These are phyloP conservation scores for Thera obeliscata DNA, from an alignment of 2,888 invertebrate species.

Conservation along the genomic window DNA sequence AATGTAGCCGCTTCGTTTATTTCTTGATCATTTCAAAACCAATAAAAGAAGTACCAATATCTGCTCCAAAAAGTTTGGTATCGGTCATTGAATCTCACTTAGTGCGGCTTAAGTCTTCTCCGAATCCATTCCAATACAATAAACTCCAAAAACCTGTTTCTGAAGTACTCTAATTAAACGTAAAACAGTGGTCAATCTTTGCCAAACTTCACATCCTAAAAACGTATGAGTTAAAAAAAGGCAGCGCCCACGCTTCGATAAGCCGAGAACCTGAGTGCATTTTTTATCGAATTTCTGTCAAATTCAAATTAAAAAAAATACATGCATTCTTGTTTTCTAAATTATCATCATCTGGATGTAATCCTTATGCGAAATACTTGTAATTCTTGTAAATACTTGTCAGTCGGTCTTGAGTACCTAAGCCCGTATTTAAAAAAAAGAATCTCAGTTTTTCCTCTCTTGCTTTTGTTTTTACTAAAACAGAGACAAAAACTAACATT, in stretches of 20 bases:
- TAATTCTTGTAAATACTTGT: too few species aligned
- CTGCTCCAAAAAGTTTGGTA: slow-evolving; percentile 4
- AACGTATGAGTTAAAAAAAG: slow-evolving; percentile 24
- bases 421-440: too few species aligned
- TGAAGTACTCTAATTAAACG: slow-evolving; percentile 34
- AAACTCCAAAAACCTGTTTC: slow-evolving; percentile 20
- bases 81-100: slow-evolving; percentile 25
- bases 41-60: not conserved
- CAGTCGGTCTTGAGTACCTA: too few species aligned
- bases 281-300: not conserved
- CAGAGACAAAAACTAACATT: too few species aligned
- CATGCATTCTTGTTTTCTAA: too few species aligned
- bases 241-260: slow-evolving; percentile 21
- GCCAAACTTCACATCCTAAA: slow-evolving; percentile 21
- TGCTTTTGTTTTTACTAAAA: too few species aligned
- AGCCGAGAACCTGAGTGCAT: not conserved
- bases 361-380: too few species aligned
- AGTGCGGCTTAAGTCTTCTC: slow-evolving; percentile 12
- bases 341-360: too few species aligned
- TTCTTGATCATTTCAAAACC: slow-evolving; percentile 1
- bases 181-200: slow-evolving; percentile 26
- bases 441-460: too few species aligned
- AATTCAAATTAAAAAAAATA: too few species aligned
- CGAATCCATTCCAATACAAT: slow-evolving; percentile 23
- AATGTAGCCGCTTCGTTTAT: not conserved